phyloP scores from a whole-genome alignment of 2,113 vertebrate species.

The Phycodurus eques region DNA sequence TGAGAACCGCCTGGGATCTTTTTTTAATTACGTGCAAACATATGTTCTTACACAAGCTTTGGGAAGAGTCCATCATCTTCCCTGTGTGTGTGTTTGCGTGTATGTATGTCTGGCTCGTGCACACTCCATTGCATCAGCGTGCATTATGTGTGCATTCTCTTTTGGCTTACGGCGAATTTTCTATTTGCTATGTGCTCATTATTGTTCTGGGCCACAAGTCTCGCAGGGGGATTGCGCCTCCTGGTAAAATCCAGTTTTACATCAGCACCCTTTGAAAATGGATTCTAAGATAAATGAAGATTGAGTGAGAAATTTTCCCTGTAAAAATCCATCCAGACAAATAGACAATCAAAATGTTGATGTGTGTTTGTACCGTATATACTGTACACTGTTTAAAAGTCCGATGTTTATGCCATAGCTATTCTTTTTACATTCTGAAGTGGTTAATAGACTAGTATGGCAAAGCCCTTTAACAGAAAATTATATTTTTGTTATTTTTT shows the following conservation, averaged over 20 bases:
- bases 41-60: constrained; percentile 64
- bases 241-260: constrained; percentile 65
- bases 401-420: not conserved
- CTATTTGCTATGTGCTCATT: constrained; percentile 67
- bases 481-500: not conserved
- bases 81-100: constrained; percentile 23
- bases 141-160: constrained; percentile 40
- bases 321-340: not conserved
- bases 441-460: not conserved
- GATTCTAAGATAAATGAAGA: constrained; percentile 42
- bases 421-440: not conserved
- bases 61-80: constrained; percentile 60
- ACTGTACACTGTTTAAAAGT: not conserved
- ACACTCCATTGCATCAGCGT: constrained; percentile 12
- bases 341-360: not conserved
- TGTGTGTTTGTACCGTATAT: not conserved
- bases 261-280: constrained; percentile 52
- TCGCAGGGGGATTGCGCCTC: constrained; percentile 55
- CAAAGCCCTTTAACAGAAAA: not conserved
- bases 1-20: constrained; percentile 62
- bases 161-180: constrained; percentile 54
- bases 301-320: constrained; percentile 20
- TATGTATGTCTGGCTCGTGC: not conserved
- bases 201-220: constrained; percentile 66
- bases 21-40: constrained; percentile 77